Base-by-base conservation (phyloP, 2,113 vertebrate genomes). In the Erinaceus europaeus region DNA sequence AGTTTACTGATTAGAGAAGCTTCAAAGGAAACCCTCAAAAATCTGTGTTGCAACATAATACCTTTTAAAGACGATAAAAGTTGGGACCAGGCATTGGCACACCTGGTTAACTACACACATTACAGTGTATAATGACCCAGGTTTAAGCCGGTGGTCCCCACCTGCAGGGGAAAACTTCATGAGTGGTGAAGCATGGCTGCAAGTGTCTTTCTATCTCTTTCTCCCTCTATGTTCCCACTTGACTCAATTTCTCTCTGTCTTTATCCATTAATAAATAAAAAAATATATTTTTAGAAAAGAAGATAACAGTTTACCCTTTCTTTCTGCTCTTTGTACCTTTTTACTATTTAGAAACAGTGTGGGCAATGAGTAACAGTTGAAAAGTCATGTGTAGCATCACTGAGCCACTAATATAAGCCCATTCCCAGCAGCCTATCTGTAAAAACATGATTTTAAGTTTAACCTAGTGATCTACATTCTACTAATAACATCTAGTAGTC, bases 361-460 rank as follows among this genome's bases (percentile, higher is more conserved):
- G 0, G 50, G 57, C 93, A 77, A 84, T 59, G 59, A 23, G 73
- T 90, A 68, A 3, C 44, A 71, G 82, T 68, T 73, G 79, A 71
- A 89, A 72, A 94, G 27, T 55, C 75, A 44, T 91, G 89, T 95
- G 84, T 65, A 90, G 90, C 81, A 88, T 84, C 85, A 38, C 62
- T 88, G 69, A 72, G 72, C 65, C 80, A 36, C 76, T 90, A 93
- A 93, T 36, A 29, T 59, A 65, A 75, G 6, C 46, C 78, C 44
- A 88, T 84, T 87, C 84, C 77, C 90, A 91, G 76, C 67, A 95
- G 85, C n/a, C 40, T 72, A 15, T 90, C 90, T 86, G 59, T 89
- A 88, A 87, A 94, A 93, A 87, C 84, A 75, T 17, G 57, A 20
- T 75, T 94, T 74, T 90, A 80, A 48, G 75, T 90, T 79, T n/a